phyloP scores from a whole-genome alignment of 2,113 vertebrate species.

The Chinchilla lanigera region DNA sequence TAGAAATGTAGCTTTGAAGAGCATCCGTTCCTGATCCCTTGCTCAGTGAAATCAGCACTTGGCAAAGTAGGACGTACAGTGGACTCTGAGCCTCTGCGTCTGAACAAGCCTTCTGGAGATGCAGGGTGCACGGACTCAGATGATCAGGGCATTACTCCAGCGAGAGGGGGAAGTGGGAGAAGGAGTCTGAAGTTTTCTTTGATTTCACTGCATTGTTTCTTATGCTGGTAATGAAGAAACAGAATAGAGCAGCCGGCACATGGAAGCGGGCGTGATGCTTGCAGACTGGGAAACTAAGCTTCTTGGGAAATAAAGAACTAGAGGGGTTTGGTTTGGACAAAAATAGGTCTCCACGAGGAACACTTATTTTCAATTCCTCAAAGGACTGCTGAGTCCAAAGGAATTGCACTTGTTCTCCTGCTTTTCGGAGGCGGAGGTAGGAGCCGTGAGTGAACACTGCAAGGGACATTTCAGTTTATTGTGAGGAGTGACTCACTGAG shows the following conservation, averaged over 20 bases:
- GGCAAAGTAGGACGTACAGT: accelerated
- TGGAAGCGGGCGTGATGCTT: background rate
- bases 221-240: background rate
- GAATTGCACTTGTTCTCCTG: too few relatives aligned
- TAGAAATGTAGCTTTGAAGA: background rate
- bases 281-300: background rate
- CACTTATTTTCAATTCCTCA: too few relatives aligned
- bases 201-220: background rate
- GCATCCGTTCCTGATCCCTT: accelerated
- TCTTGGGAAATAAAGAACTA: background rate
- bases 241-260: background rate
- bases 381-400: background rate
- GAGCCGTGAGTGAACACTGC: background rate
- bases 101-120: background rate
- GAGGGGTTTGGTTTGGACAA: background rate
- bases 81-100: background rate
- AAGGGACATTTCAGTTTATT: background rate
- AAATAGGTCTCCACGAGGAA: background rate
- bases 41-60: background rate
- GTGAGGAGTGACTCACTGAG: accelerated
- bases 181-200: background rate
- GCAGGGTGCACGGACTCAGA: background rate
- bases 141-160: accelerated
- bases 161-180: background rate
- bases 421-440: background rate